A percentile compares a stretch with the other conserved stretches of the same genome.
Conservation (phyloP, 2,113 vertebrate genomes). For the Calidris pygmaea region DNA sequence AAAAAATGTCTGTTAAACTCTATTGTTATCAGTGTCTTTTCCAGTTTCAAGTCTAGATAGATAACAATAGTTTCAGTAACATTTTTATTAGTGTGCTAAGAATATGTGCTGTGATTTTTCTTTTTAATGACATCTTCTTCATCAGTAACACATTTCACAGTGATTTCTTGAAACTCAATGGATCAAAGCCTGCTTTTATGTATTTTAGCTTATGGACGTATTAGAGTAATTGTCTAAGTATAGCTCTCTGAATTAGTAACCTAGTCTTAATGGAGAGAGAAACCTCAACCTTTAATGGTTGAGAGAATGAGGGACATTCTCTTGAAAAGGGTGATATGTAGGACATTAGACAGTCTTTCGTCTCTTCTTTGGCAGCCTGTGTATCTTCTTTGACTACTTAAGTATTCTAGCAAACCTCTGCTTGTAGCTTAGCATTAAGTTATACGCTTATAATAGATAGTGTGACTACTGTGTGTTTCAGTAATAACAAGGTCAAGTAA, state of each 20-base stretch:
- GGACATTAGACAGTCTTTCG: background rate
- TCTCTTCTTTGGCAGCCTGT: background rate
- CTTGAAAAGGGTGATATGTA: background rate
- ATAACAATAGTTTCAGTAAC: background rate
- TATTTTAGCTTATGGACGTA: background rate
- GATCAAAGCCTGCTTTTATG: background rate
- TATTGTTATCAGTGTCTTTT: background rate
- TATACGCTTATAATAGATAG: background rate
- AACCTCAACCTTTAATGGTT: background rate
- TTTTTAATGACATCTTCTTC: background rate
- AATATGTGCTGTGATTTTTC: background rate
- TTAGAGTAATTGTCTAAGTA: background rate
- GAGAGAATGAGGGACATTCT: background rate
- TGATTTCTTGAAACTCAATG: background rate
- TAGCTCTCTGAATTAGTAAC: background rate
- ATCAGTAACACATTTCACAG: background rate
- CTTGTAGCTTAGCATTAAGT: background rate
- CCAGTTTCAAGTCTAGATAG: background rate
- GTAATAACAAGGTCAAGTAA: background rate
- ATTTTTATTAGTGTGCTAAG: background rate
- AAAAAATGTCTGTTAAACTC: background rate
- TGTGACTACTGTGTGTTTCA: background rate
- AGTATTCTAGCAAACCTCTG: background rate
- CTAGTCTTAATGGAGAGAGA: background rate
- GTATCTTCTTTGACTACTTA: background rate